phyloP scores from a whole-genome alignment of 2,113 vertebrate species.

The Tringa solitaria region DNA sequence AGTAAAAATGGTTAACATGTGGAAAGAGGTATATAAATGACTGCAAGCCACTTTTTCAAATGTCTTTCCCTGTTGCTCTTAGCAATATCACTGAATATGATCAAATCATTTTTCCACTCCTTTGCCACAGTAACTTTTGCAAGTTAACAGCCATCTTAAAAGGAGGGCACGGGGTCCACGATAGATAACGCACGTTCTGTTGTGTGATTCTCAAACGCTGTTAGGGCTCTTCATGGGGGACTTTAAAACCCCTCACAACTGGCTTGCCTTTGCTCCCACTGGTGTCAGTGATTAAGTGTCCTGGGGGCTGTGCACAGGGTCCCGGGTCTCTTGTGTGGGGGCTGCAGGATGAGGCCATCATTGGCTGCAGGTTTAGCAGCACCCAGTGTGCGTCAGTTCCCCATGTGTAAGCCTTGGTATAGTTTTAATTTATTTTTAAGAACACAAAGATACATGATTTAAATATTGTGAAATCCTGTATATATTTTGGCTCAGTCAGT shows the following conservation, averaged over 20 bases:
- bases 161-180: not conserved
- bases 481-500: slow-evolving; percentile 67
- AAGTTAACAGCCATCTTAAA: slow-evolving; percentile 52
- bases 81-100: slow-evolving; percentile 52
- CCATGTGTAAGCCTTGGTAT: slow-evolving; percentile 44
- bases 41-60: slow-evolving; percentile 64
- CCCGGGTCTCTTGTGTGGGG: not conserved
- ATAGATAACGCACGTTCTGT: not conserved
- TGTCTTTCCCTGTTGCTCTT: slow-evolving; percentile 54
- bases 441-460: slow-evolving; percentile 69
- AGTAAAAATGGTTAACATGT: slow-evolving; percentile 66
- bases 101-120: slow-evolving; percentile 63
- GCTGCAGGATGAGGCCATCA: not conserved
- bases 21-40: slow-evolving; percentile 65
- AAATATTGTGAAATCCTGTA: slow-evolving; percentile 71
- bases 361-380: slow-evolving; percentile 19
- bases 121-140: slow-evolving; percentile 42
- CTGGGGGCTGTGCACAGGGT: not conserved
- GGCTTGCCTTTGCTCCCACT: not conserved
- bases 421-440: slow-evolving; percentile 69
- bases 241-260: not conserved
- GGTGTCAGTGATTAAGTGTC: not conserved
- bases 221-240: not conserved
- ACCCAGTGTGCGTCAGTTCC: not conserved
- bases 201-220: not conserved